Evolutionary conservation across 2,797 vertebrate genomes (phyloP).

Genomic region (Lepilemur septentrionalis): DNA sequence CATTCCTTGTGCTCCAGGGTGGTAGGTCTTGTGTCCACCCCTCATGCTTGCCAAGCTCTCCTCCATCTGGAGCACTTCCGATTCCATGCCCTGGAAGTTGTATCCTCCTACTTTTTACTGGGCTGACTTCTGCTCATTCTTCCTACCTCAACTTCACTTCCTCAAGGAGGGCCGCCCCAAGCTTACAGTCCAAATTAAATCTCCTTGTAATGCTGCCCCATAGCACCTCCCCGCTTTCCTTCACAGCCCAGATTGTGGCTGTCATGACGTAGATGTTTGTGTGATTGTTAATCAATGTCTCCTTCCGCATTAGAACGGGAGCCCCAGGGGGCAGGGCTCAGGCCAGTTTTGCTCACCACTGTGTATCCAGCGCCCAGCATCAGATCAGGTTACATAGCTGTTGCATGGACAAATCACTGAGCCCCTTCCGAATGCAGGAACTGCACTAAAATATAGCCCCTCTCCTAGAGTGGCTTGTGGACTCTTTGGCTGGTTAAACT

Average conservation of each 20-base stretch:
- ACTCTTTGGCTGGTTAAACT: neutral
- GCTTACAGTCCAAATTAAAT: neutral
- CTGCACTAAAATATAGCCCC: neutral
- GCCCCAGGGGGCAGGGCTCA: neutral
- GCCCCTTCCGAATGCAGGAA: neutral
- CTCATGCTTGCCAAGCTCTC: neutral
- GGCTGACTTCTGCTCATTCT: neutral
- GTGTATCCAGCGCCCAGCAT: neutral
- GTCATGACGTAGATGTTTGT: neutral
- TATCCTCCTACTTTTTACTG: neutral
- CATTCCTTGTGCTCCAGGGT: neutral
- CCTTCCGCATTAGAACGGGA: neutral
- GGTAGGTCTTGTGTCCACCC: fast-evolving
- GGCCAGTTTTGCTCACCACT: neutral
- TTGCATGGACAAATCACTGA: neutral
- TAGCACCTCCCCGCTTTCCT: neutral
- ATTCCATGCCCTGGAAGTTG: neutral
- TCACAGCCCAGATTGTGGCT: neutral
- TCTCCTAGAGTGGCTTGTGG: neutral
- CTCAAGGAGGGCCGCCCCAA: neutral
- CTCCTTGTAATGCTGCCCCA: neutral
- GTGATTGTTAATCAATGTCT: neutral
- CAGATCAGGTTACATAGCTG: neutral
- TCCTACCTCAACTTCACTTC: neutral
- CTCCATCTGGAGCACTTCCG: neutral